Base-by-base conservation (phyloP, 2,888 invertebrate genomes). In the Morpho helenor region DNA sequence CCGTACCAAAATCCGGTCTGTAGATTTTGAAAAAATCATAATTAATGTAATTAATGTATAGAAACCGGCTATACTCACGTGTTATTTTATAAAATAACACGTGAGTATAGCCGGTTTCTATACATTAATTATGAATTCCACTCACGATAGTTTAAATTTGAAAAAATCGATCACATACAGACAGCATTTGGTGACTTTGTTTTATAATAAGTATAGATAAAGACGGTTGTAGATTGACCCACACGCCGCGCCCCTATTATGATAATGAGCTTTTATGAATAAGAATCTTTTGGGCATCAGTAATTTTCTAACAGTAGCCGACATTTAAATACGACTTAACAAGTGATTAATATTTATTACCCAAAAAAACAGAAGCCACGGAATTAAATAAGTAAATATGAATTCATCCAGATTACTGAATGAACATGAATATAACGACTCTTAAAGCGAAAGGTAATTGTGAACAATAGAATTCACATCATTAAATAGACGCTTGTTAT, bases 271-370 rank as follows among this genome's bases (percentile, higher is more conserved):
- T 70, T 71, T 74, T 76, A 77, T 73, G 77, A 82, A 84, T 77
- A 73, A 79, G 81, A 76, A 82, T 75, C 69, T 72, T 78, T 78
- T 70, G 70, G 69, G 75, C 73, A 75, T 75, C 71, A 68, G 73
- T 76, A 75, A 79, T 79, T 76, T 77, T 74, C 71, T 73, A 72
- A 83, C 88, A 75, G 89, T 87, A 86, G 88, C 87, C 79, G 81
- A 75, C 79, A 82, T 83, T 88, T 83, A 79, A 80, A 79, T 81
- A 78, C 79, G 76, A 81, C 69, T 86, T 80, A 82, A 76, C 74
- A 68, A 78, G 73, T 82, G 79, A 87, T 87, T 86, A 86, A 86
- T 84, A 87, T 87, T 84, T 85, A 87, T 86, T 76, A 71, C 67
- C 59, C 68, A 73, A 70, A 68, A 69, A 67, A 66, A 70, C 67